Base-by-base conservation (phyloP, 1,140 invertebrate genomes). In the Drepana arcuata region DNA sequence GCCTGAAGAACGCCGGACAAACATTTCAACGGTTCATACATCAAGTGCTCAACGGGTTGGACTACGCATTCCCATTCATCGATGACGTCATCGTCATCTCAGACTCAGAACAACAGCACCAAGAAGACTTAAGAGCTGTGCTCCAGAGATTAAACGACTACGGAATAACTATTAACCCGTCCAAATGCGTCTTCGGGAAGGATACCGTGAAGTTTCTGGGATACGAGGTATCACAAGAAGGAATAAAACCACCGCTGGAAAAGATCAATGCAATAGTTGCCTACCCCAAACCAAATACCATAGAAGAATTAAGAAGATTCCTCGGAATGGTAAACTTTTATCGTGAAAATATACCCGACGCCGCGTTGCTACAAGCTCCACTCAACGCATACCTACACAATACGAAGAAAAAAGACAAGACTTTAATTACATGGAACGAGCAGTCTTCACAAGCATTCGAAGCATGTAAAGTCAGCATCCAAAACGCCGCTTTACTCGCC, bases 321-420 rank as follows among this genome's bases (percentile, higher is more conserved):
- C 14, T 41, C 10, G 39, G 39, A 10, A 41, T 41, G 32, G 7
- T 41, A 14, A 41, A 41, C n/a, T 41, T 41, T 29, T 34, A 41
- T 15, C 18, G 39, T n/a, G 1, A 24, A 7, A 9, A 26, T 16
- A n/a, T 41, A 28, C 23, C 23, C n/a, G 18, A 33, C 6, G 37
- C 37, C n/a, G 29, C 12, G 1, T 3, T 1, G 1, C 28, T 11
- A 16, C 38, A 41, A 21, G 5, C 38, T 4, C 7, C 7, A 9
- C 14, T 41, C 13, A 33, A 41, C 27, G 27, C 33, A 11, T 41
- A 33, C 26, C 16, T 40, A 7, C 23, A 33, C 11, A 13, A 23
- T 10, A 14, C 30, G 2, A 37, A 37, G 27, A 41, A 34, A 13
- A 15, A 24, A 7, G 28, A 33, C 10, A 33, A 21, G 6, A n/a